These are phyloP conservation scores for Triplophysa yarkandensis DNA, from an alignment of 2,797 vertebrate genomes.

Conservation along the genomic window DNA sequence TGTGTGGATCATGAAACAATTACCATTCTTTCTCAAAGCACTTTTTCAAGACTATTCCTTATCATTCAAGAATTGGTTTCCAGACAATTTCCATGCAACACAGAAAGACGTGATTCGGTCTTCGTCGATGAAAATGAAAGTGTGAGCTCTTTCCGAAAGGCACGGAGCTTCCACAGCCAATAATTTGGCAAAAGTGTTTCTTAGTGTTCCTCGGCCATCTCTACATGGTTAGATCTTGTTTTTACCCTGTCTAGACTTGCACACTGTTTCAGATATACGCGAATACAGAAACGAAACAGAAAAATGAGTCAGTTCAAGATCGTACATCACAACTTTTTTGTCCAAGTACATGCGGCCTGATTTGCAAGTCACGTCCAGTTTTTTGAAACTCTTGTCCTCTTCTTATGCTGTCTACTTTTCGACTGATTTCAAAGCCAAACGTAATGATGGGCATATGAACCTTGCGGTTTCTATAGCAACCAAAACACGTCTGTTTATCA, in stretches of 20 bases:
- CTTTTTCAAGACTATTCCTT: slow-evolving; percentile 21
- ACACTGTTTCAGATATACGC: slow-evolving; percentile 48
- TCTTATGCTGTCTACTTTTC: slow-evolving; percentile 50
- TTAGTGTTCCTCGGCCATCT: slow-evolving; percentile 47
- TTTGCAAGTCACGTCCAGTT: background rate
- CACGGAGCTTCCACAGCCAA: slow-evolving; percentile 44
- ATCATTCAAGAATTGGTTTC: slow-evolving; percentile 33
- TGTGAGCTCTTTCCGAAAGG: slow-evolving; percentile 47
- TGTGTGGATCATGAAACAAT: slow-evolving; percentile 47
- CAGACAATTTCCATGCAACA: slow-evolving; percentile 33
- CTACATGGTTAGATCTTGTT: slow-evolving; percentile 47
- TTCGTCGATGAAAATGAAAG: slow-evolving; percentile 37
- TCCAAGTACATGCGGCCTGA: background rate
- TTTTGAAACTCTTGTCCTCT: too few relatives aligned
- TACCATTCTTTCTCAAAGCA: slow-evolving; percentile 30
- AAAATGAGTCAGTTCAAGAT: background rate
- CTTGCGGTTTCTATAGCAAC: slow-evolving; percentile 80
- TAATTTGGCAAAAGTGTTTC: slow-evolving; percentile 49
- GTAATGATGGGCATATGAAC: slow-evolving; percentile 67
- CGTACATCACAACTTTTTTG: background rate
- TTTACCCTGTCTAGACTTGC: slow-evolving; percentile 38
- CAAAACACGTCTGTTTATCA: slow-evolving; percentile 62
- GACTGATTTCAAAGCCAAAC: slow-evolving; percentile 64
- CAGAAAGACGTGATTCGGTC: slow-evolving; percentile 24
- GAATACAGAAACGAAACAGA: background rate